A percentile compares a stretch with the other conserved stretches of the same genome.
Conservation (phyloP, 2,113 vertebrate genomes). For the Bubo bubo region DNA sequence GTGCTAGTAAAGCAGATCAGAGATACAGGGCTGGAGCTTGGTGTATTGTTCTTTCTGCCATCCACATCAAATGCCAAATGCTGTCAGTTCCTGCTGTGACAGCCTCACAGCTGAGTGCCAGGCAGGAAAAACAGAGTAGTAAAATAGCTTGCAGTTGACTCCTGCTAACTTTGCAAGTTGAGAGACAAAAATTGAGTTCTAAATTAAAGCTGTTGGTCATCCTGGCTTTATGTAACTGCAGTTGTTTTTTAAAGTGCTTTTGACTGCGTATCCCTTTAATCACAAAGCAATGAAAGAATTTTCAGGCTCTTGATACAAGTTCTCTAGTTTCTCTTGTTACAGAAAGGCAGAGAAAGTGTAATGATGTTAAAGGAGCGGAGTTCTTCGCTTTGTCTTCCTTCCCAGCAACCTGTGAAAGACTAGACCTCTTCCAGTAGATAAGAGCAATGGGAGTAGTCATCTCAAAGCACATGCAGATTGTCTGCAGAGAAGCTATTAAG, state of each 20-base stretch:
- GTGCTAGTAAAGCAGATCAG: accelerated
- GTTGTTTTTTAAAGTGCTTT: not conserved
- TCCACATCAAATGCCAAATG: not conserved
- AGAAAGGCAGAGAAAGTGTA: not conserved
- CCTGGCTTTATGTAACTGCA: not conserved
- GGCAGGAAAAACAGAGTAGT: not conserved
- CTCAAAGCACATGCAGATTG: not conserved
- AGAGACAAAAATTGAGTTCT: not conserved
- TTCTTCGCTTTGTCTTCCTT: not conserved
- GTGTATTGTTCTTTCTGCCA: not conserved
- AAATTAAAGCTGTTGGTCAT: not conserved
- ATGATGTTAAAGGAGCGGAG: not conserved
- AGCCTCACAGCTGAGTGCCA: not conserved
- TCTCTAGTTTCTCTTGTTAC: not conserved
- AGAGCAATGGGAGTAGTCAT: not conserved
- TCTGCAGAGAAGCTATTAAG: not conserved
- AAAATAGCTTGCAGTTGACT: not conserved
- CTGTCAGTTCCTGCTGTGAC: not conserved
- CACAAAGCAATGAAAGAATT: not conserved
- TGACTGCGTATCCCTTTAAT: not conserved
- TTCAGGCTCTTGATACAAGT: not conserved
- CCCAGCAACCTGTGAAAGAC: not conserved
- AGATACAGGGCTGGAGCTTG: not conserved
- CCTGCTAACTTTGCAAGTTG: not conserved
- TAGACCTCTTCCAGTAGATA: not conserved